A percentile compares a stretch with the other conserved stretches of the same genome.
Conservation (phyloP, 2,113 vertebrate species). For the Tylochromis polylepis region DNA sequence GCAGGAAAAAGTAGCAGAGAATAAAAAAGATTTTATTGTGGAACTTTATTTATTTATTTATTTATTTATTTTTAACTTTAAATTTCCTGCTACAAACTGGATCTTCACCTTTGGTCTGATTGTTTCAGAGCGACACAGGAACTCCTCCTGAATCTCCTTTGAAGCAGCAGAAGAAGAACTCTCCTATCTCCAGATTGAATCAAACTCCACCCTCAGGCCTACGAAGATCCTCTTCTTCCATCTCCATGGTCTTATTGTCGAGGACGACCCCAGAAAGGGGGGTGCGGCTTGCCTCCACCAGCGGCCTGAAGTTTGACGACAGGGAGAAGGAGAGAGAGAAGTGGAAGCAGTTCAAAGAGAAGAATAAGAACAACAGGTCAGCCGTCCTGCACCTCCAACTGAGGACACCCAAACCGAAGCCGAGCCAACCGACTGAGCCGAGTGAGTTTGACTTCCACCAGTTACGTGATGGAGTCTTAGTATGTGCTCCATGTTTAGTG, state of each 20-base stretch:
- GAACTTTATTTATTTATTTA: not conserved
- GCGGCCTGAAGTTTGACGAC: not conserved
- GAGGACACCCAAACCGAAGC: not conserved
- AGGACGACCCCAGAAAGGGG: not conserved
- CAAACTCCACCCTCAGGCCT: not conserved
- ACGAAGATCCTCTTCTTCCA: not conserved
- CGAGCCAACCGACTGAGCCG: slow-evolving; percentile 37
- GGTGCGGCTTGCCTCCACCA: not conserved
- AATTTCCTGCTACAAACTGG: not conserved
- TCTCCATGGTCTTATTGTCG: not conserved
- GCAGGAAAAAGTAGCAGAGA: not conserved
- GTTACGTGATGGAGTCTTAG: not conserved
- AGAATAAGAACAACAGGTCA: not conserved
- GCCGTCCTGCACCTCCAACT: not conserved
- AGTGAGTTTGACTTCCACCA: slow-evolving; percentile 43
- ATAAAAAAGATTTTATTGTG: not conserved
- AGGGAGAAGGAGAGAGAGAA: not conserved
- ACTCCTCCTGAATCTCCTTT: not conserved
- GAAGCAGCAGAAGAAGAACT: not conserved
- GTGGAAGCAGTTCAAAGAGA: slow-evolving; percentile 24
- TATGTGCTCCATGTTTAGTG: not conserved
- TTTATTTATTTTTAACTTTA: not conserved
- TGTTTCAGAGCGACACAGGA: not conserved
- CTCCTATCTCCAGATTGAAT: not conserved
- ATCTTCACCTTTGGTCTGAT: not conserved